These are phyloP conservation scores for Temnothorax longispinosus DNA, from an alignment of 1,140 invertebrate species.

Conservation along the genomic window DNA sequence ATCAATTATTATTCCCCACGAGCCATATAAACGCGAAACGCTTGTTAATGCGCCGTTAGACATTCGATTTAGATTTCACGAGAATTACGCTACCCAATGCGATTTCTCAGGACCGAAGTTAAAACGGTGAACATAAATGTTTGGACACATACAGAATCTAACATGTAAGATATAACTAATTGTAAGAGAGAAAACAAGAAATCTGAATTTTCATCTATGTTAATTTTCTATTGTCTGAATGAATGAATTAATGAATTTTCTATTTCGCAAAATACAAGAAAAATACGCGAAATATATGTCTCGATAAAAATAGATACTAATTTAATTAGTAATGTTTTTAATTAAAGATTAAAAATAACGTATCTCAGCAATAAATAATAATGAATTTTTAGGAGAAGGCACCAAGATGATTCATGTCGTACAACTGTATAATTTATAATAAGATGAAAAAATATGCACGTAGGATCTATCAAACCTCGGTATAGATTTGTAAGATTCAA, in stretches of 20 bases:
- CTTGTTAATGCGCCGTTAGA: slow-evolving; percentile 44
- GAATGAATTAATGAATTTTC: background rate
- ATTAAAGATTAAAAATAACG: background rate
- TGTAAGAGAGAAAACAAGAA: background rate
- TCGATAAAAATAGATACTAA: background rate
- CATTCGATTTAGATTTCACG: slow-evolving; percentile 41
- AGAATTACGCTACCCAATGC: background rate
- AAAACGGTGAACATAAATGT: background rate
- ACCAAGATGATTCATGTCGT: background rate
- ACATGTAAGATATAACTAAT: background rate
- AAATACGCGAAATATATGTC: too few relatives aligned
- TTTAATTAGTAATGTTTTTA: background rate
- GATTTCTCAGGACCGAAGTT: slow-evolving; percentile 19
- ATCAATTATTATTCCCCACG: slow-evolving; percentile 50
- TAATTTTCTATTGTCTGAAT: background rate
- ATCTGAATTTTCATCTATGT: background rate
- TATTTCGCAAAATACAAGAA: background rate
- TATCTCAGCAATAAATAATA: background rate
- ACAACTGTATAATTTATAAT: background rate
- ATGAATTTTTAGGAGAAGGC: background rate
- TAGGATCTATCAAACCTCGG: background rate
- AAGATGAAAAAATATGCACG: background rate
- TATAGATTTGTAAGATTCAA: slow-evolving; percentile 31
- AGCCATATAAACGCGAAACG: slow-evolving; percentile 32
- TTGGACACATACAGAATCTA: background rate